Conservation (phyloP, 2,888 invertebrate genomes). For the Nemapogon koenigi region DNA sequence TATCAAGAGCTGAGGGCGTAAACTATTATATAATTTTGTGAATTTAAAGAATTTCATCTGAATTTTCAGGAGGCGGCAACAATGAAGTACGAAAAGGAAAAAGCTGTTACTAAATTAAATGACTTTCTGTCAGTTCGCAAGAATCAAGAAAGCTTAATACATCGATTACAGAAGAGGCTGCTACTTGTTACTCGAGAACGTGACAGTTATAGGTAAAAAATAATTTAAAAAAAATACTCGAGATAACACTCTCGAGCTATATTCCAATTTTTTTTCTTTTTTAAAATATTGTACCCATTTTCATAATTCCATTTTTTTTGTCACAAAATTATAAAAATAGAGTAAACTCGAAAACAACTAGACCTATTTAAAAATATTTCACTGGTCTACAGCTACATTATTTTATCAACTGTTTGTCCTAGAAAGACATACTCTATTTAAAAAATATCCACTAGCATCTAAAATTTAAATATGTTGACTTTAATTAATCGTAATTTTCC, state of each 20-base stretch:
- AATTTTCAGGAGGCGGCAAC: slow-evolving; percentile 59
- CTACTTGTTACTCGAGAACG: slow-evolving; percentile 73
- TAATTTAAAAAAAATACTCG: no score
- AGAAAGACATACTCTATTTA: background rate
- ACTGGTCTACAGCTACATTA: background rate
- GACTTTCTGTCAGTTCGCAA: slow-evolving; percentile 69
- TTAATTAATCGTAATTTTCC: slow-evolving; percentile 24
- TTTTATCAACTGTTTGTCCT: background rate
- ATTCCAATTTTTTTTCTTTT: no score
- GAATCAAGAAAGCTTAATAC: slow-evolving; percentile 72
- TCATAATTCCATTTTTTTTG: no score
- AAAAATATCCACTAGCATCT: background rate
- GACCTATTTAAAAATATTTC: background rate
- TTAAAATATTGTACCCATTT: no score
- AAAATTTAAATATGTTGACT: background rate
- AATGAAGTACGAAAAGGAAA: slow-evolving; percentile 64
- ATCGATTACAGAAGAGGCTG: slow-evolving; percentile 76
- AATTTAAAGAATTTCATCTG: no score
- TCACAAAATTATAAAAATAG: background rate
- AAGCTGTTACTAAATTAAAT: slow-evolving; percentile 66
- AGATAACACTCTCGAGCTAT: no score
- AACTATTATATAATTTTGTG: no score
- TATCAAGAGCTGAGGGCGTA: no score
- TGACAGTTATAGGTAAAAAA: slow-evolving; percentile 79
- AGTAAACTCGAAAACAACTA: background rate